A percentile compares a stretch with the other conserved stretches of the same genome.
Conservation (phyloP, 64 coral and sea anemone species). For the Montipora capricornis region DNA sequence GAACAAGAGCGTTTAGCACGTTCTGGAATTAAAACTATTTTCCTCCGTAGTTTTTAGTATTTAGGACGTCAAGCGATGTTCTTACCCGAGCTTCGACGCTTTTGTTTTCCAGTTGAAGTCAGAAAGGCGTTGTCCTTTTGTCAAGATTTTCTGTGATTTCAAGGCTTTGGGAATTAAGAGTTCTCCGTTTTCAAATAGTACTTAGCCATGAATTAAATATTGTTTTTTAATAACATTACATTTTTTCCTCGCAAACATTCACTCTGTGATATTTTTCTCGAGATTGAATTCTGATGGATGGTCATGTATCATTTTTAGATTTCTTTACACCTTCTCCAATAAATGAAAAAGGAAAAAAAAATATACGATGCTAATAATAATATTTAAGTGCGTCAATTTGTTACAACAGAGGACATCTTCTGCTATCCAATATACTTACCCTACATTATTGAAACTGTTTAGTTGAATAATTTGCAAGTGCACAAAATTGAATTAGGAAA, state of each 20-base stretch:
- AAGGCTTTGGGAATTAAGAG: not conserved
- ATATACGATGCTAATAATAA: too few relatives aligned
- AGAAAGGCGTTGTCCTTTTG: conserved; percentile 37
- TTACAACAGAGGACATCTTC: too few relatives aligned
- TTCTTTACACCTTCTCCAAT: not conserved
- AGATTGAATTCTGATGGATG: too few relatives aligned
- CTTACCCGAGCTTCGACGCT: too few relatives aligned
- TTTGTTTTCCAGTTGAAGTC: not conserved
- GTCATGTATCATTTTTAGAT: not conserved
- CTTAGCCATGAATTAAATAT: not conserved
- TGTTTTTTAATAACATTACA: not conserved
- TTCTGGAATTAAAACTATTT: conserved; percentile 13
- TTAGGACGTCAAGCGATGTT: not conserved
- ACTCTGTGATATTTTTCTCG: not conserved
- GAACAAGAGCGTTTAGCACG: not conserved
- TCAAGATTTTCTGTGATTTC: conserved; percentile 13
- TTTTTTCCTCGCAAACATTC: not conserved
- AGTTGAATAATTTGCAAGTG: too few relatives aligned
- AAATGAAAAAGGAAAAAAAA: too few relatives aligned
- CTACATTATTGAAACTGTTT: too few relatives aligned
- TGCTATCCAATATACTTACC: too few relatives aligned
- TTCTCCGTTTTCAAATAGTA: not conserved
- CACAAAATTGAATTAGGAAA: too few relatives aligned
- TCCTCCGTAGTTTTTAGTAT: not conserved
- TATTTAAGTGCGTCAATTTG: too few relatives aligned